Percentiles rank a stretch among this genome's conserved stretches.
Conservation (phyloP, 2,113 vertebrate species). For the Calypte anna region DNA sequence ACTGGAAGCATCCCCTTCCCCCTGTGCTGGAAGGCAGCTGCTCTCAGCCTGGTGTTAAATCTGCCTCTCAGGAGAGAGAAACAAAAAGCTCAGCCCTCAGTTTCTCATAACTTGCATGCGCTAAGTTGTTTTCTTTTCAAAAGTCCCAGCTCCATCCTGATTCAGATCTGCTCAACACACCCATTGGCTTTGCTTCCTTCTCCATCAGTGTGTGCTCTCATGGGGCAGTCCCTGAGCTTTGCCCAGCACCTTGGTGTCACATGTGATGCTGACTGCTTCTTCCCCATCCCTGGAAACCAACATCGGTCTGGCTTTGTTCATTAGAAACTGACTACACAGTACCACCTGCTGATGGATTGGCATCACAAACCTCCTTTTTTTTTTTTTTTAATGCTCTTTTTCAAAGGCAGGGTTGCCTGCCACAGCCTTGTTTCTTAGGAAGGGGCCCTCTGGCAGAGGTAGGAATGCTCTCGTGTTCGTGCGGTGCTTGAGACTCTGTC, state of each 20-base stretch:
- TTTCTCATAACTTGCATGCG: not conserved
- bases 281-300: slow-evolving; percentile 21
- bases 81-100: not conserved
- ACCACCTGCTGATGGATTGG: slow-evolving; percentile 68
- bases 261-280: not conserved
- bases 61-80: not conserved
- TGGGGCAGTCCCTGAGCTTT: not conserved
- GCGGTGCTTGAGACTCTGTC: slow-evolving; percentile 3
- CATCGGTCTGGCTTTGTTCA: not conserved
- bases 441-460: not conserved
- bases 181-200: not conserved
- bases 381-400: not conserved
- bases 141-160: not conserved
- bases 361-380: slow-evolving; percentile 41
- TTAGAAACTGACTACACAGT: slow-evolving; percentile 63
- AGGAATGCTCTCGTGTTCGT: not conserved
- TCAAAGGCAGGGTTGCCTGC: not conserved
- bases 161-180: not conserved
- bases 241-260: not conserved
- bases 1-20: not conserved
- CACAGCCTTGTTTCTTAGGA: slow-evolving; percentile 5
- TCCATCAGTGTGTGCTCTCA: not conserved
- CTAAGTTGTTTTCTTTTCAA: not conserved
- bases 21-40: not conserved
- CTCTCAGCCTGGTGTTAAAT: not conserved